phyloP scores from a whole-genome alignment of 2,797 vertebrate genomes.

The Argya squamiceps region DNA sequence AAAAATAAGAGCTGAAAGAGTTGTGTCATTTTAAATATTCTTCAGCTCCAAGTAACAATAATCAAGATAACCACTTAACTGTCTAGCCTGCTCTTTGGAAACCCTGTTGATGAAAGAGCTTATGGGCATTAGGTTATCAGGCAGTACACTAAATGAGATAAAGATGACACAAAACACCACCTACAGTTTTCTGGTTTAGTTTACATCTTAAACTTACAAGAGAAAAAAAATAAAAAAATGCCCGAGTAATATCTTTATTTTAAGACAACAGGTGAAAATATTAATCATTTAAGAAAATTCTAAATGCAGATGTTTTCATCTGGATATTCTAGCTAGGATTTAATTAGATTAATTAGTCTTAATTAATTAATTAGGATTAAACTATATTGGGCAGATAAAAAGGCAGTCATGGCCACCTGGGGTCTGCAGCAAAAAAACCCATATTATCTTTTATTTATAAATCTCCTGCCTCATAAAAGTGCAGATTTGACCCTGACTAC shows the following conservation, averaged over 20 bases:
- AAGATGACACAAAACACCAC: neutral
- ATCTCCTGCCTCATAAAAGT: neutral
- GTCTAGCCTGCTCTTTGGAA: neutral
- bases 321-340: neutral
- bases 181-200: neutral
- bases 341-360: neutral
- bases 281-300: neutral
- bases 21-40: neutral
- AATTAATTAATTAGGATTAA: neutral
- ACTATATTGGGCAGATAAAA: neutral
- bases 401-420: neutral
- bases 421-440: fast-evolving
- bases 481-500: neutral
- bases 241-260: neutral
- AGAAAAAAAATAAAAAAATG: neutral
- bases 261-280: neutral
- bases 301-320: neutral
- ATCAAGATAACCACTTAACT: neutral
- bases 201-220: neutral
- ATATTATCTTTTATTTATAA: neutral
- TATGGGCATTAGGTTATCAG: neutral
- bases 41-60: neutral
- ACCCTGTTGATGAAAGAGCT: neutral
- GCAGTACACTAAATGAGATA: neutral
- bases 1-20: neutral